Conservation (phyloP, 2,888 invertebrate species). For the Salpingus planirostris region DNA sequence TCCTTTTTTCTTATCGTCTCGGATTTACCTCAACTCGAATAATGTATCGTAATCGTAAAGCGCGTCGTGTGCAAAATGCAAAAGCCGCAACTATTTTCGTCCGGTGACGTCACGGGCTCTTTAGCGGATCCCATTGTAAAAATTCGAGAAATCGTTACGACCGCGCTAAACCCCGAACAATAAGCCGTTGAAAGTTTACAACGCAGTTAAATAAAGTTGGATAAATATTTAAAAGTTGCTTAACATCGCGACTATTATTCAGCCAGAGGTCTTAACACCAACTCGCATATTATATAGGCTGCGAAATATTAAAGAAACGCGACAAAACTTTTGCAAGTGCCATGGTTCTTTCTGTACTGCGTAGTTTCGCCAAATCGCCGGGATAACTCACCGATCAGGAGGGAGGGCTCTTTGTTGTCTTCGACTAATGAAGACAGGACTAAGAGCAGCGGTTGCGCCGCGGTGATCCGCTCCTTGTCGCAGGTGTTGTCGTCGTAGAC, state of each 20-base stretch:
- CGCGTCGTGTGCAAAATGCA: conserved; percentile 11
- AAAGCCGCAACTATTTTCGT: conserved; percentile 10
- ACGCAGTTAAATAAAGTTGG: conserved; percentile 9
- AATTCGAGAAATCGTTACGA: neutral
- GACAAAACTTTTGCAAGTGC: too few relatives aligned
- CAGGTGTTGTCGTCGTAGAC: conserved; percentile 61
- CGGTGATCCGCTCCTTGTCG: conserved; percentile 51
- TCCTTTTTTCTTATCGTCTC: too few relatives aligned
- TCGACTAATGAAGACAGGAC: conserved; percentile 58
- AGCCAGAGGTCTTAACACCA: conserved; percentile 14
- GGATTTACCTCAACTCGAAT: too few relatives aligned
- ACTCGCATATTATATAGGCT: too few relatives aligned
- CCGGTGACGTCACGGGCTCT: conserved; percentile 7
- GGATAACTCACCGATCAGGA: conserved; percentile 55
- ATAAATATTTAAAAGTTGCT: conserved; percentile 14
- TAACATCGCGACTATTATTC: conserved; percentile 10
- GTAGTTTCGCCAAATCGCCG: neutral
- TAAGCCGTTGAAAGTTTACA: conserved; percentile 10
- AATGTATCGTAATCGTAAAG: too few relatives aligned
- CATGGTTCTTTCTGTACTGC: too few relatives aligned
- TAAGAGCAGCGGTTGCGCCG: conserved; percentile 53
- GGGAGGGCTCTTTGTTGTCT: conserved; percentile 55
- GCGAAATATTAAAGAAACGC: too few relatives aligned
- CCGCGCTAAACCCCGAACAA: conserved; percentile 7
- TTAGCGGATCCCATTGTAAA: neutral